Evolutionary conservation across 2,797 vertebrate genomes (phyloP).

Genomic region (Zalophus californianus): DNA sequence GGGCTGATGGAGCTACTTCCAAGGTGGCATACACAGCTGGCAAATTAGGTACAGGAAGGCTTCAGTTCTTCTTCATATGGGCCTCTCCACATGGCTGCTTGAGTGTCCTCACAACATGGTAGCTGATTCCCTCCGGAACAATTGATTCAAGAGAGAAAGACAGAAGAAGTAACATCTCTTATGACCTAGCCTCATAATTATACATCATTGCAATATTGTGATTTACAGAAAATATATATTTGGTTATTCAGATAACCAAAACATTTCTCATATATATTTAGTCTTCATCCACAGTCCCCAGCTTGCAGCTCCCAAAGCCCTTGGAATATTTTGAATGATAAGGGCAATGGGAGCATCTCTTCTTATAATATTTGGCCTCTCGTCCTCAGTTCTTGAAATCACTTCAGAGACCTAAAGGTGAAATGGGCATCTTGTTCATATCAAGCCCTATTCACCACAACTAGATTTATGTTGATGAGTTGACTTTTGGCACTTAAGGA

Average conservation of each 20-base stretch:
- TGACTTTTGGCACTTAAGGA: not conserved
- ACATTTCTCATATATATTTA: not conserved
- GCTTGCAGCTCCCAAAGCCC: not conserved
- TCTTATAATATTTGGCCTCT: not conserved
- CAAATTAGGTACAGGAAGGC: not conserved
- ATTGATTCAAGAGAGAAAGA: not conserved
- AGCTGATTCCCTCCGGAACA: not conserved
- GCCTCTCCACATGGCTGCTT: not conserved
- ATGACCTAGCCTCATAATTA: not conserved
- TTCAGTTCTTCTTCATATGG: not conserved
- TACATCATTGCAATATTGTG: not conserved
- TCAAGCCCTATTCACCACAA: not conserved
- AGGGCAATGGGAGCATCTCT: not conserved
- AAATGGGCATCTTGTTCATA: not conserved
- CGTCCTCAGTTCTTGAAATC: not conserved
- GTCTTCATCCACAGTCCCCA: not conserved
- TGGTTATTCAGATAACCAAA: not conserved
- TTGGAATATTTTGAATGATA: not conserved
- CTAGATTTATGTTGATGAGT: not conserved
- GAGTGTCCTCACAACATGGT: not conserved
- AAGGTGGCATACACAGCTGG: not conserved
- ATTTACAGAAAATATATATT: not conserved
- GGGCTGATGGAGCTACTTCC: not conserved
- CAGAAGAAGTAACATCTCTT: not conserved
- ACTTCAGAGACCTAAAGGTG: not conserved